Evolutionary conservation across 92 coral and sea anemone genomes (phyloP), one percentile per base, ranked within the genome.

Genomic region (Heteractis magnifica): DNA sequence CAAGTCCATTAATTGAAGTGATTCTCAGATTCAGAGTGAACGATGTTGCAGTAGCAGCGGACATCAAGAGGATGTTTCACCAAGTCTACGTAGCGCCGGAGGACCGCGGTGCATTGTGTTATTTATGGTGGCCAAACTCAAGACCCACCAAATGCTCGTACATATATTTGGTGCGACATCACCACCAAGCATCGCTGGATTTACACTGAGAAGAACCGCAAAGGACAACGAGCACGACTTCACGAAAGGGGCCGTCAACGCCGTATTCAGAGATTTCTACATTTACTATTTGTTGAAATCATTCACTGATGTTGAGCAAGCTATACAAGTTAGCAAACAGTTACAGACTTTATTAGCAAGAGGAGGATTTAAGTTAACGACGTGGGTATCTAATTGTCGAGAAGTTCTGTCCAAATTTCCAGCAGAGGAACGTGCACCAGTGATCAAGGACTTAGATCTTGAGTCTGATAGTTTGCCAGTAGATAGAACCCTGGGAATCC

Each of bases 311-410:
- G 79, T 86, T 19, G 90, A 83, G 13, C 80, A 79, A 84, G 94
- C 92, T 59, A 76, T 84, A 52, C 80, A 70, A 16, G 83, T 86
- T 14, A 80, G 88, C 51, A 91, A 86, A 34, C 90, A 86, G 87
- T 72, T 89, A 26, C 88, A 83, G 60, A 83, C 81, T 16, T 19
- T 85, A 59, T 48, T 85, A 19, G 86, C 74, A 1, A 91, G 86
- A 81, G 94, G 93, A 86, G 94, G 92, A 75, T 93, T 93, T 72
- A 51, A 82, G 51, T 81, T 93, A 44, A 93, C 92, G 21, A 90
- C 90, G 75, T 90, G 93, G 94, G 80, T 88, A 73, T 93, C 92
- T 51, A 90, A 84, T 71, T 15, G 56, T 56, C 88, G 88, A 6
- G 82, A 84, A n/a, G 86, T 92, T 52, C 76, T 92, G 56, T 70